Evolutionary conservation across 92 coral and sea anemone species (phyloP).

Genomic region (Epizoanthus stellaris): DNA sequence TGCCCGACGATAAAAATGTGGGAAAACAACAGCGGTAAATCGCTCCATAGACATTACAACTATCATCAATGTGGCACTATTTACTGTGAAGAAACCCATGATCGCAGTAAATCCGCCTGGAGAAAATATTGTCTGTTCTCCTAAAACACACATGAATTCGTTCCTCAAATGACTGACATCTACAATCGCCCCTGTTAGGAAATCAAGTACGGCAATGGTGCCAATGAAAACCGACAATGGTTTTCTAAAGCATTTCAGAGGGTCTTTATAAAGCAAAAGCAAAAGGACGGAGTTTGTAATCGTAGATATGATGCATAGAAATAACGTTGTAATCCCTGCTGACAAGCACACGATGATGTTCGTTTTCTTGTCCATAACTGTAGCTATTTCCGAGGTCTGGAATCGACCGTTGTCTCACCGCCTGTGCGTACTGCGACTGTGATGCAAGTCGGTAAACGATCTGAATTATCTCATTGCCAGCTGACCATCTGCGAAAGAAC

Average conservation of each 20-base stretch:
- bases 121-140: background rate
- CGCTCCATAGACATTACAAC: background rate
- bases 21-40: background rate
- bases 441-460: too few species aligned
- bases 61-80: background rate
- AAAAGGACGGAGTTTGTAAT: background rate
- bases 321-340: background rate
- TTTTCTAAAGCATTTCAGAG: conserved; percentile 4
- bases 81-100: background rate
- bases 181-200: conserved; percentile 3
- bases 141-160: background rate
- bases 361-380: background rate
- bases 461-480: too few species aligned
- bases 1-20: background rate
- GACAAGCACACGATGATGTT: background rate
- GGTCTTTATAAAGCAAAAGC: background rate
- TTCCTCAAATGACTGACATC: conserved; percentile 11
- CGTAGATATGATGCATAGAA: background rate
- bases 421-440: too few species aligned
- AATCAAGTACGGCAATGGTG: background rate
- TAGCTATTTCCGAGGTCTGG: too few species aligned
- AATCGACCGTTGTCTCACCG: too few species aligned
- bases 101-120: background rate
- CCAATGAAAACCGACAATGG: background rate
- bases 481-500: too few species aligned